Conservation (phyloP, 2,113 vertebrate genomes). For the Tragulus kanchil region DNA sequence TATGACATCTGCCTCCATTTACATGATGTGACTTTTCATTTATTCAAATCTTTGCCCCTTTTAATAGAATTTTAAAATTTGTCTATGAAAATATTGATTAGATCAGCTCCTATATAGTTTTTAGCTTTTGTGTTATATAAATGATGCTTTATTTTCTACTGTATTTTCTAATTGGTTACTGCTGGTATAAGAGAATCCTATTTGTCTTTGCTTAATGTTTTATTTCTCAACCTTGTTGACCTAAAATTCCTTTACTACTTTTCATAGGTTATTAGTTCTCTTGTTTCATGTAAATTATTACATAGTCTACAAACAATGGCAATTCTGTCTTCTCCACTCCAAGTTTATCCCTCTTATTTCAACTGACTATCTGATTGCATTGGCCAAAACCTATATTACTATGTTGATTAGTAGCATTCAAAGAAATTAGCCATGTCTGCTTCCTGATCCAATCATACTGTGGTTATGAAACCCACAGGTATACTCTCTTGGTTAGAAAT, state of each 20-base stretch:
- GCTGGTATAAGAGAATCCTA: neutral
- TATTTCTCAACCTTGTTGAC: neutral
- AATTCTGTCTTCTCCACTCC: neutral
- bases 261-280: slow-evolving; percentile 3
- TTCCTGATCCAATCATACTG: neutral
- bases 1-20: slow-evolving; percentile 25
- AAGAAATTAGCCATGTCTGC: neutral
- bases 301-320: neutral
- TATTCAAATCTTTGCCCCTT: neutral
- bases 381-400: neutral
- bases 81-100: neutral
- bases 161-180: slow-evolving; percentile 34
- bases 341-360: slow-evolving; percentile 29
- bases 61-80: slow-evolving; percentile 35
- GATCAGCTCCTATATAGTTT: neutral
- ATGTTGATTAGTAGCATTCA: neutral
- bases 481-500: neutral
- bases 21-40: too few species aligned
- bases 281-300: slow-evolving; percentile 44
- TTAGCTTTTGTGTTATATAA: neutral
- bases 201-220: slow-evolving; percentile 50
- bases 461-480: neutral
- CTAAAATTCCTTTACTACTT: neutral
- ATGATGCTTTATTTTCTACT: slow-evolving; percentile 8
- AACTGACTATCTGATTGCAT: neutral